phyloP scores from a whole-genome alignment of 2,888 invertebrate species.

The Tethea ocularis region DNA sequence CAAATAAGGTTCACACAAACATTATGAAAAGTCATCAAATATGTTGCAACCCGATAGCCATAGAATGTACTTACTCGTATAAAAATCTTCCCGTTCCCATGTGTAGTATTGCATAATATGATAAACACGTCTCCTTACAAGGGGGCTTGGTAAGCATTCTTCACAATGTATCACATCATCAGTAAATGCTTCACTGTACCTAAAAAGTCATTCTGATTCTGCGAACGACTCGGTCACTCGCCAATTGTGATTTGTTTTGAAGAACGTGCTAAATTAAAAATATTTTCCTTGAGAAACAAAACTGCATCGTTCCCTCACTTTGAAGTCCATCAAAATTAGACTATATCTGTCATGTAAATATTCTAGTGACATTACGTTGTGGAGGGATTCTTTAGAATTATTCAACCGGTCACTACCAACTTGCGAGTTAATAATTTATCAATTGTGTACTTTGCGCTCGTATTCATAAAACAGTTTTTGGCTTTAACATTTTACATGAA shows the following conservation, averaged over 20 bases:
- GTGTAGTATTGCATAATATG: slow-evolving; percentile 59
- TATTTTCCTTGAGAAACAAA: neutral
- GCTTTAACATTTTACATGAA: too few species aligned
- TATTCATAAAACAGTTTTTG: too few species aligned
- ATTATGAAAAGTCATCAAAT: neutral
- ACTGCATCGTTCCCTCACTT: neutral
- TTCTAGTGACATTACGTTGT: neutral
- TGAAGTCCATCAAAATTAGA: neutral
- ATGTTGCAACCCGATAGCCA: slow-evolving; percentile 21
- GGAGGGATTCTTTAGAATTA: neutral
- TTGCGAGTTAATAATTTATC: too few species aligned
- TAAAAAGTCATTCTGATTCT: slow-evolving; percentile 16
- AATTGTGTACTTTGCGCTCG: too few species aligned
- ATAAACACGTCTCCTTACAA: slow-evolving; percentile 64
- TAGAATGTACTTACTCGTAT: slow-evolving; percentile 15
- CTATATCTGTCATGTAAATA: neutral
- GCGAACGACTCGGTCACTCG: slow-evolving; percentile 25
- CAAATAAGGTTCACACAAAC: neutral
- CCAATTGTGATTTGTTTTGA: slow-evolving; percentile 28
- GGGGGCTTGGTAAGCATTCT: slow-evolving; percentile 52
- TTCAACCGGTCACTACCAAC: too few species aligned
- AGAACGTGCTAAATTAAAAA: neutral
- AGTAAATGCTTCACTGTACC: slow-evolving; percentile 23
- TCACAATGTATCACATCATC: slow-evolving; percentile 14
- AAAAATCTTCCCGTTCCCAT: slow-evolving; percentile 41